Evolutionary conservation across 2,888 invertebrate species (phyloP), one percentile per base, ranked within the genome.

Genomic region (Thecocarcelia acutangulata): DNA sequence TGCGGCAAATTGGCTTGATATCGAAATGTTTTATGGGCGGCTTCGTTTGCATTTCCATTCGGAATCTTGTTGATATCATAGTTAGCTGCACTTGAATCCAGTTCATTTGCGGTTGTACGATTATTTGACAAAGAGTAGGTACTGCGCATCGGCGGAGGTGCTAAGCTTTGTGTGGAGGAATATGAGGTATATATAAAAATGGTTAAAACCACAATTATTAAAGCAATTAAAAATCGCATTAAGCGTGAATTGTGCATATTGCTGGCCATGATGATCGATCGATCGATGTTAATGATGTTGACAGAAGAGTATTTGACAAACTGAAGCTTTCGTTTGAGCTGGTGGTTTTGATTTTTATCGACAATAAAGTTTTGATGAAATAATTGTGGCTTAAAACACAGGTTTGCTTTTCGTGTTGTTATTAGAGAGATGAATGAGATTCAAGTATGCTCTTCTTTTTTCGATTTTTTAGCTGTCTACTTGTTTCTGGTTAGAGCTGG

Each of bases 181-280:
- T 91, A 92, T 15, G 91, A 91, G 44, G 92, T 91, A 85, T 92
- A 92, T 37, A 91, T 90, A 80, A 92, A 90, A 80, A 92, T 90
- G 52, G 91, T 91, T 72, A 92, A 86, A 83, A 91, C 89, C 74
- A 91, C 89, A 74, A 89, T 91, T 46, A 87, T 87, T 76, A 92
- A 86, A 76, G 91, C 88, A 83, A 92, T 86, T 73, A 91, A 87
- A 86, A 92, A 91, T 75, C 92, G 89, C 83, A 92, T 84, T 83
- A 92, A 89, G 84, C 92, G 91, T 85, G 90, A 90, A 85, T 90
- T 90, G 84, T 91, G 91, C 73, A 90, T 72, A 85, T 77, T 87
- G 76, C 87, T 68, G 52, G 74, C 82, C 82, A 82, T 82, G 52
- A 33, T 37, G 54, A 19, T 42, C 44, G 24, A 9, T 40, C 28